Evolutionary conservation across 2,888 invertebrate species (phyloP).

Genomic region (Drosophila lutescens): DNA sequence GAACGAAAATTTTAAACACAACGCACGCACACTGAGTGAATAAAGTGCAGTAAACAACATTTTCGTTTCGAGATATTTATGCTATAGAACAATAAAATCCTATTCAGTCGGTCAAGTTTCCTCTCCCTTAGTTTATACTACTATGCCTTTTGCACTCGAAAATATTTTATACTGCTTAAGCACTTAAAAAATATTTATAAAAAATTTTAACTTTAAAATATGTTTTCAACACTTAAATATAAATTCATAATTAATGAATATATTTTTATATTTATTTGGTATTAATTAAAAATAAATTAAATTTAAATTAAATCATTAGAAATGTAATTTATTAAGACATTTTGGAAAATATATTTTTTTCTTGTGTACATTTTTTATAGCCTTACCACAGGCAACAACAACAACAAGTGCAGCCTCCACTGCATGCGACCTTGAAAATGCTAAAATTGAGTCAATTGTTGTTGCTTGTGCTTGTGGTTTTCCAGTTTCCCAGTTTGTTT

Average conservation of each 20-base stretch:
- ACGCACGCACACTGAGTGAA: conserved; percentile 11
- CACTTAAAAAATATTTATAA: no score
- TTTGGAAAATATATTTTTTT: not conserved
- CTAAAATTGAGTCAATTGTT: conserved; percentile 68
- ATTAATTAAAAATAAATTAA: no score
- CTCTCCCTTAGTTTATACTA: not conserved
- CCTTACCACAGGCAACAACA: conserved; percentile 21
- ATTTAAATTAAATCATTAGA: not conserved
- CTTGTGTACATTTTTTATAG: conserved; percentile 12
- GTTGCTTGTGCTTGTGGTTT: conserved; percentile 25
- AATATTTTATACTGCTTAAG: no score
- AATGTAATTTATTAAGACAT: not conserved
- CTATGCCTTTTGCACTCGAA: no score
- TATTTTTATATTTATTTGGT: no score
- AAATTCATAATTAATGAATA: no score
- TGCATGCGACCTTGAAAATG: conserved; percentile 62
- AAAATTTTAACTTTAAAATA: no score
- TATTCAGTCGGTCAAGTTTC: conserved; percentile 12
- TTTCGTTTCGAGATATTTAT: conserved; percentile 15
- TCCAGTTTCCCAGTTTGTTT: conserved; percentile 10
- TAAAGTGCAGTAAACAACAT: conserved; percentile 41
- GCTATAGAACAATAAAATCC: conserved; percentile 12
- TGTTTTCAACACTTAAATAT: no score
- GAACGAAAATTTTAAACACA: conserved; percentile 15
- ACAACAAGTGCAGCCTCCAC: conserved; percentile 5